Percentiles rank a stretch among this genome's conserved stretches.
These are phyloP conservation scores for Luperina testacea DNA, from an alignment of 2,888 invertebrate species.

Conservation along the genomic window DNA sequence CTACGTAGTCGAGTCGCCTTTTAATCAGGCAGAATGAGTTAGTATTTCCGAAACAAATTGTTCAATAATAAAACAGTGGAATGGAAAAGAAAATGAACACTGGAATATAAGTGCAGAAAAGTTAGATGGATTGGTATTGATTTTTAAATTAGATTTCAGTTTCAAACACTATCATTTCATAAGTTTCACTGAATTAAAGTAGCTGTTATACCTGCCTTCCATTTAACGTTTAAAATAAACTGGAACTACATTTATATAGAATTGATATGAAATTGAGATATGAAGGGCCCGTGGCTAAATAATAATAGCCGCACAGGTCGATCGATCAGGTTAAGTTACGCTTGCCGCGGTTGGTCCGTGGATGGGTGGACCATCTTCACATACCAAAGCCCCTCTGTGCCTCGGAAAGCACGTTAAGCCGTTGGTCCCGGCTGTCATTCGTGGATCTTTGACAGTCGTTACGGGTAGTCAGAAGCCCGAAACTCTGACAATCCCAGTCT, in stretches of 20 bases:
- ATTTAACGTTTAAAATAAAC: neutral
- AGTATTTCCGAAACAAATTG: slow-evolving; percentile 48
- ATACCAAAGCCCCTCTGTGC: too few relatives aligned
- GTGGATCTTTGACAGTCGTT: too few relatives aligned
- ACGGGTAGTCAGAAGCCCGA: too few relatives aligned
- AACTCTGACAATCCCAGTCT: too few relatives aligned
- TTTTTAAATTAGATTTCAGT: slow-evolving; percentile 29
- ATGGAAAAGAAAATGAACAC: slow-evolving; percentile 27
- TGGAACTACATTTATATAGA: neutral
- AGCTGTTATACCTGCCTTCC: neutral
- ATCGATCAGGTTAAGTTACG: too few relatives aligned
- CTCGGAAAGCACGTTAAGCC: too few relatives aligned
- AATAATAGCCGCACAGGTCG: too few relatives aligned
- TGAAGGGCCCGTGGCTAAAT: too few relatives aligned
- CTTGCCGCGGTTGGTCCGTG: too few relatives aligned
- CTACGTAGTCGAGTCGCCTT: slow-evolving; percentile 40
- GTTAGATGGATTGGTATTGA: slow-evolving; percentile 20
- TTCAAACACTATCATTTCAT: neutral
- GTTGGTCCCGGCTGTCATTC: too few relatives aligned
- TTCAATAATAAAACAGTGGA: slow-evolving; percentile 43
- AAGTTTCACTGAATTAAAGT: neutral
- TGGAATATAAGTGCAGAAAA: slow-evolving; percentile 7
- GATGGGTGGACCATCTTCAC: too few relatives aligned
- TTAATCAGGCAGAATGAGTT: slow-evolving; percentile 60
- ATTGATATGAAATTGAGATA: neutral